Evolutionary conservation across 2,113 vertebrate species (phyloP).

Genomic region (Anseranas semipalmata): DNA sequence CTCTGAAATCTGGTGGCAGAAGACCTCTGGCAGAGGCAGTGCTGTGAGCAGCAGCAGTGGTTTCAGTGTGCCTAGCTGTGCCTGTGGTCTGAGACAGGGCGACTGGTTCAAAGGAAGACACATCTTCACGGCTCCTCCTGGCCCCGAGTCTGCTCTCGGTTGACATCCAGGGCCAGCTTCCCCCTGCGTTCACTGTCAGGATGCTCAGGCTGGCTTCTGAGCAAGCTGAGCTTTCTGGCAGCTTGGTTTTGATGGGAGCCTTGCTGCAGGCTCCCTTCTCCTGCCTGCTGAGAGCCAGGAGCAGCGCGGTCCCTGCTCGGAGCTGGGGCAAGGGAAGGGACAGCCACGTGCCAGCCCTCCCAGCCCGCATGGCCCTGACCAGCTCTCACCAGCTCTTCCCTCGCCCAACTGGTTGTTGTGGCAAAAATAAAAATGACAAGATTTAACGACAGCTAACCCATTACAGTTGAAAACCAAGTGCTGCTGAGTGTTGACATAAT

Average conservation of each 20-base stretch:
- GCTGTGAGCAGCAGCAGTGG: fast-evolving
- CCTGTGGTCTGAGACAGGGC: too few relatives aligned
- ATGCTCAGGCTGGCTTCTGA: background rate
- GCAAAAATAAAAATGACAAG: background rate
- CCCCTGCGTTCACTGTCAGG: background rate
- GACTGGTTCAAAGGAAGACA: background rate
- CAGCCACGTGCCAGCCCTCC: background rate
- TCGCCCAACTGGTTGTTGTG: fast-evolving
- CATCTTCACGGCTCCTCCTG: background rate
- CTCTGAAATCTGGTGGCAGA: background rate
- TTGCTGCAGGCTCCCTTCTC: background rate
- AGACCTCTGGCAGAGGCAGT: background rate
- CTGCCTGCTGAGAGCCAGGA: background rate
- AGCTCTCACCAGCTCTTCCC: fast-evolving
- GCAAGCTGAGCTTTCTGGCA: background rate
- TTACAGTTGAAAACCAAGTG: background rate
- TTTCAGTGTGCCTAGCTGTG: background rate
- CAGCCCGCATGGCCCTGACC: background rate
- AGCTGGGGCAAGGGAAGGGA: background rate
- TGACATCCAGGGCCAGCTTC: background rate
- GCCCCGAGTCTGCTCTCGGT: background rate
- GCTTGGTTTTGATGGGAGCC: background rate
- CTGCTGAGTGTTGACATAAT: background rate
- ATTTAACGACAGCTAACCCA: background rate
- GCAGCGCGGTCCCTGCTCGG: background rate